phyloP scores from a whole-genome alignment of 2,113 vertebrate species.

The Helogale parvula region DNA sequence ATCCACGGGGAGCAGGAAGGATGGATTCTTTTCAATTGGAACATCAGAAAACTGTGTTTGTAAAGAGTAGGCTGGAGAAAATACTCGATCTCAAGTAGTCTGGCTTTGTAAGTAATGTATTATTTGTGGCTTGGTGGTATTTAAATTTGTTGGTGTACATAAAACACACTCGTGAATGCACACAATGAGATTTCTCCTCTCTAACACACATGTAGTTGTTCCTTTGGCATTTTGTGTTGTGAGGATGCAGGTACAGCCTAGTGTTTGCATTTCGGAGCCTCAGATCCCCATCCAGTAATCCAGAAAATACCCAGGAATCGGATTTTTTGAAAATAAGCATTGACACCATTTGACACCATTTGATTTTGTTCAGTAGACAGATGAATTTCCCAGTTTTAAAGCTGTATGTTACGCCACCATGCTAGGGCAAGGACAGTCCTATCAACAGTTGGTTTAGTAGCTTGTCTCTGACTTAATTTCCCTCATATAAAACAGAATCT shows the following conservation, averaged over 20 bases:
- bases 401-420: fast-evolving
- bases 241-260: neutral
- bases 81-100: neutral
- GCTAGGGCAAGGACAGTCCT: neutral
- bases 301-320: neutral
- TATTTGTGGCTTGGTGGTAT: constrained; percentile 19
- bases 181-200: constrained; percentile 26
- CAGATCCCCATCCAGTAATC: neutral
- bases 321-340: neutral
- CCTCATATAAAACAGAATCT: neutral
- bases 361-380: neutral
- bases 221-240: constrained; percentile 23
- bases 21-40: constrained; percentile 21
- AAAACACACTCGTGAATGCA: neutral
- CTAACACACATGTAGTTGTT: neutral
- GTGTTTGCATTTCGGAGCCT: constrained; percentile 24
- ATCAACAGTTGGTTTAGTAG: neutral
- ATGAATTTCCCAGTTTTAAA: neutral
- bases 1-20: neutral
- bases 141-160: constrained; percentile 24
- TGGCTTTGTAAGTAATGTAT: neutral
- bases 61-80: neutral
- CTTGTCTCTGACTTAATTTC: constrained; percentile 18
- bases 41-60: constrained; percentile 5
- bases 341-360: neutral